Evolutionary conservation across 2,797 vertebrate species (phyloP).

Genomic region (Pygocentrus nattereri): DNA sequence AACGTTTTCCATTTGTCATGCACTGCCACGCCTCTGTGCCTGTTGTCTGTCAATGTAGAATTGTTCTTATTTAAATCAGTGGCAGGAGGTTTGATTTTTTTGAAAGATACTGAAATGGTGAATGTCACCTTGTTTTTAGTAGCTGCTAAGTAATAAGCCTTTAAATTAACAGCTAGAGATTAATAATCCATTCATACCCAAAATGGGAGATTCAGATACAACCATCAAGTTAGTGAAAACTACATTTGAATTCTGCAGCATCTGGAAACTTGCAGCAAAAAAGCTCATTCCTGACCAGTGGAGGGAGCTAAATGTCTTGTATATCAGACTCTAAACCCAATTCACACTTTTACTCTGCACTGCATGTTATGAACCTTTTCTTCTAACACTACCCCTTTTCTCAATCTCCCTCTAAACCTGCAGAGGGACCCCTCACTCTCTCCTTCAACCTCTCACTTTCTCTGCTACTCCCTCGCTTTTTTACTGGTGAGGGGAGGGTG

Average conservation of each 20-base stretch:
- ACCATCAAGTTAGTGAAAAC: neutral
- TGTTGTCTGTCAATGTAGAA: no score
- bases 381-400: conserved; percentile 60
- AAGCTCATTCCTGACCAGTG: neutral
- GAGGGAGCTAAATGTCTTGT: neutral
- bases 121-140: no score
- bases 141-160: no score
- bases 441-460: conserved; percentile 31
- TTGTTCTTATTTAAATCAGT: no score
- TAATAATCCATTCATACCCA: no score
- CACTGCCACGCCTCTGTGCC: no score
- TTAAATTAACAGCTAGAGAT: neutral
- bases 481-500: conserved; percentile 52
- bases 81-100: no score
- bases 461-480: conserved; percentile 52
- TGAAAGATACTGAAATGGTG: no score
- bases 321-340: neutral
- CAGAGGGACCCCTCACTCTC: conserved; percentile 69
- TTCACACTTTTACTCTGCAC: neutral
- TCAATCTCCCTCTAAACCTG: conserved; percentile 66
- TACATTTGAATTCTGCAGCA: neutral
- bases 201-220: neutral
- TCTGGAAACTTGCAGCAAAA: neutral
- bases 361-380: conserved; percentile 51
- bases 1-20: no score